phyloP scores from a whole-genome alignment of 2,113 vertebrate species.

The Baryphthengus martii region DNA sequence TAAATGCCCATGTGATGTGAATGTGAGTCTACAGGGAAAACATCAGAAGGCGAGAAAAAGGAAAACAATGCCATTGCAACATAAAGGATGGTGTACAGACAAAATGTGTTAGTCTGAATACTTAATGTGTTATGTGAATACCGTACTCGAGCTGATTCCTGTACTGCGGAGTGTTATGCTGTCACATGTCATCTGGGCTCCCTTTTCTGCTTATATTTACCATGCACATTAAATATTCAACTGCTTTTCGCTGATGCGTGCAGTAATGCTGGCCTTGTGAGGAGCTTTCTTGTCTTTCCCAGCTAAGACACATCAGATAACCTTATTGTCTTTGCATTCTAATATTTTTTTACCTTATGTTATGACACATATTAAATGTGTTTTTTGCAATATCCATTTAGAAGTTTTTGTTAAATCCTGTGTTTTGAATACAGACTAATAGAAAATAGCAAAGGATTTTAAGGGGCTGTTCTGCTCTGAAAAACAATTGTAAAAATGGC shows the following conservation, averaged over 20 bases:
- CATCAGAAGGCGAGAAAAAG: conserved; percentile 21
- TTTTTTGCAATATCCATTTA: not conserved
- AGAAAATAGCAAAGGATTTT: conserved; percentile 4
- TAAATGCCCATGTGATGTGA: not conserved
- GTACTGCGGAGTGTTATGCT: not conserved
- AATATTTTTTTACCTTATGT: not conserved
- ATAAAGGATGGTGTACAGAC: not conserved
- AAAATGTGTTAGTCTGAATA: conserved; percentile 15
- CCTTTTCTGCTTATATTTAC: conserved; percentile 32
- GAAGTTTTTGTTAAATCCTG: conserved; percentile 11
- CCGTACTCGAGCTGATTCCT: not conserved
- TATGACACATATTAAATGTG: conserved; percentile 4
- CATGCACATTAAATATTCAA: conserved; percentile 52
- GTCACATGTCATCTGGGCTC: conserved; percentile 34
- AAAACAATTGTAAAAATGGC: not conserved
- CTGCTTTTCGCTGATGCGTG: conserved; percentile 22
- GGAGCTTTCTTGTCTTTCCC: conserved; percentile 8
- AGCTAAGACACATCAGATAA: conserved; percentile 5
- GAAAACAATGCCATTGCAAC: conserved; percentile 18
- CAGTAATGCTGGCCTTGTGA: conserved; percentile 5
- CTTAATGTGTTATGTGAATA: not conserved
- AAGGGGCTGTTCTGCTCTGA: not conserved
- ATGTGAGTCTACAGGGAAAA: conserved; percentile 24
- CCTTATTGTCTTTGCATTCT: conserved; percentile 12
- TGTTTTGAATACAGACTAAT: not conserved